Percentiles rank a stretch among this genome's conserved stretches.
Conservation (phyloP, 2,888 invertebrate genomes). For the Liposcelis brunnea region DNA sequence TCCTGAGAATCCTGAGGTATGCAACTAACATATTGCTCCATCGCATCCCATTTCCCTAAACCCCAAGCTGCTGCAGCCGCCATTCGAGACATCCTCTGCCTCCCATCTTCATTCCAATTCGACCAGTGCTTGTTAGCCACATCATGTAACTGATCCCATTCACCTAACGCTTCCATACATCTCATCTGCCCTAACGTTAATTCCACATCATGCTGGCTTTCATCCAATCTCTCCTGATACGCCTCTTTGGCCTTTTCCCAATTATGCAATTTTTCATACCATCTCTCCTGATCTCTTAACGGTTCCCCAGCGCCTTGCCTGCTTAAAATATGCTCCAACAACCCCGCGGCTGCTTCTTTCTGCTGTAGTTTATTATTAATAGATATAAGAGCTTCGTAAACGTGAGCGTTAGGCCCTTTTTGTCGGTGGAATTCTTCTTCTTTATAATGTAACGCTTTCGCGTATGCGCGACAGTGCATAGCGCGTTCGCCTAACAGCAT, state of each 20-base stretch:
- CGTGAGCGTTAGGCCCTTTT: constrained; percentile 60
- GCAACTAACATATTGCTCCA: constrained; percentile 77
- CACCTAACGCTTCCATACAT: constrained; percentile 85
- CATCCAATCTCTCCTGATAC: constrained; percentile 58
- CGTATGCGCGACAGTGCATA: constrained; percentile 78
- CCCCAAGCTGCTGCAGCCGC: constrained; percentile 96
- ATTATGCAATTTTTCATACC: constrained; percentile 98
- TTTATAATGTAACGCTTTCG: constrained; percentile 71
- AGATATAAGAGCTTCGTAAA: constrained; percentile 82
- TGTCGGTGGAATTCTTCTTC: constrained; percentile 75
- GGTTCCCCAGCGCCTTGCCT: constrained; percentile 42
- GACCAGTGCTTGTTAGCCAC: constrained; percentile 68
- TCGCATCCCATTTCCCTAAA: constrained; percentile 79
- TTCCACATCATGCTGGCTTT: constrained; percentile 51
- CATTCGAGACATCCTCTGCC: constrained; percentile 63
- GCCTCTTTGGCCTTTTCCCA: constrained; percentile 92
- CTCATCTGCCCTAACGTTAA: constrained; percentile 84
- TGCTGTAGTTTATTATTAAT: constrained; percentile 98
- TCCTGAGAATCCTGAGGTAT: constrained; percentile 90
- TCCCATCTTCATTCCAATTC: constrained; percentile 38
- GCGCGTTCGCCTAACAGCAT: constrained; percentile 81
- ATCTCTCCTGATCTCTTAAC: constrained; percentile 58
- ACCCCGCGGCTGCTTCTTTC: constrained; percentile 87
- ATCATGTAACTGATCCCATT: constrained; percentile 74
- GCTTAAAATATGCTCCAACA: constrained; percentile 75